phyloP scores from a whole-genome alignment of 2,888 invertebrate species.

The Orthosia gracilis region DNA sequence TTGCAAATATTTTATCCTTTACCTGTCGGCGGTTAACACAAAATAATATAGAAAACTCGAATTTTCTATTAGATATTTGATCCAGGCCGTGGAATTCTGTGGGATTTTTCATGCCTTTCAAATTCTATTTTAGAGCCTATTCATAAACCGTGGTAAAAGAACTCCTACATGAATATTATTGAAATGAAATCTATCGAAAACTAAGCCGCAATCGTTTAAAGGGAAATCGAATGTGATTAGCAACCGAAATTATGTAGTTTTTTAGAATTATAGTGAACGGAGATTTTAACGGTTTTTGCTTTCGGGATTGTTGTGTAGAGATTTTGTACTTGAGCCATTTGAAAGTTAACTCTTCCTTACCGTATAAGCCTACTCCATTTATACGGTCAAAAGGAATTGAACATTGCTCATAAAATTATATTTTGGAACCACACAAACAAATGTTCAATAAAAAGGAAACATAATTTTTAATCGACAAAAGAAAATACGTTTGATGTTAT shows the following conservation, averaged over 20 bases:
- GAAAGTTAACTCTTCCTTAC: neutral
- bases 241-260: slow-evolving; percentile 3
- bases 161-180: slow-evolving; percentile 33
- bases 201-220: slow-evolving; percentile 19
- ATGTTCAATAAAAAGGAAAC: neutral
- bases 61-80: slow-evolving; percentile 46
- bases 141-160: slow-evolving; percentile 26
- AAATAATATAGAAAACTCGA: slow-evolving; percentile 22
- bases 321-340: neutral
- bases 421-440: neutral
- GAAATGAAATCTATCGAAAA: slow-evolving; percentile 41
- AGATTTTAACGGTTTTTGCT: slow-evolving; percentile 15
- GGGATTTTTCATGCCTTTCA: slow-evolving; percentile 44
- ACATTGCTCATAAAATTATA: neutral
- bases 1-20: slow-evolving; percentile 34
- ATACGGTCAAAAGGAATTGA: neutral
- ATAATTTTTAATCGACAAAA: slow-evolving; percentile 7
- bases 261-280: neutral
- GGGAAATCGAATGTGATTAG: slow-evolving; percentile 21
- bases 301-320: neutral
- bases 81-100: slow-evolving; percentile 19
- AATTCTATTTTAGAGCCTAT: slow-evolving; percentile 42
- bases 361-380: neutral
- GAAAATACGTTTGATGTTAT: neutral
- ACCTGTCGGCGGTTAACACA: slow-evolving; percentile 14